These are phyloP conservation scores for Troglohyphantes excavatus DNA, from an alignment of 2,888 invertebrate species.

Conservation along the genomic window DNA sequence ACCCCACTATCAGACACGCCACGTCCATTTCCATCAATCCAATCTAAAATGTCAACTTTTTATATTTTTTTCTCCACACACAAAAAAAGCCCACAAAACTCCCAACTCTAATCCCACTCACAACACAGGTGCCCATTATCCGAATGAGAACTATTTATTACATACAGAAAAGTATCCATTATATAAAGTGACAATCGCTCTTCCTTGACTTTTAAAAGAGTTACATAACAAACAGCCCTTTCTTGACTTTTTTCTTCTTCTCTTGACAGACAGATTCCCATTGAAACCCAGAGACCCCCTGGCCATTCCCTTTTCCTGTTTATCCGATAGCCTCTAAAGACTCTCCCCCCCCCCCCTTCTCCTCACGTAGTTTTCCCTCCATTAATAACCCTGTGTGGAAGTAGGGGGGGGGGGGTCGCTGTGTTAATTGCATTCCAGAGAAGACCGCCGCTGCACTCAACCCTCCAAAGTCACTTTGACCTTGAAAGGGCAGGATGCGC, in stretches of 20 bases:
- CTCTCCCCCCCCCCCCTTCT: neutral
- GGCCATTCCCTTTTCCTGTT: slow-evolving; percentile 30
- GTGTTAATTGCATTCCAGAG: slow-evolving; percentile 59
- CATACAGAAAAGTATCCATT: neutral
- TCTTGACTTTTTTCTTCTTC: neutral
- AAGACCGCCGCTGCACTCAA: neutral
- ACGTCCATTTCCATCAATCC: neutral
- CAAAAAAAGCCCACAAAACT: neutral
- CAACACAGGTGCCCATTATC: slow-evolving; percentile 1
- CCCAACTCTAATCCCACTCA: too few species aligned
- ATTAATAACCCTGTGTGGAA: slow-evolving; percentile 27
- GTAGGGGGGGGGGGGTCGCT: slow-evolving; percentile 12
- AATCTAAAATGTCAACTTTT: neutral
- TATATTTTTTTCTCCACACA: neutral
- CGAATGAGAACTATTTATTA: neutral
- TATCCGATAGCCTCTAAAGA: too few species aligned
- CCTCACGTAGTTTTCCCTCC: neutral
- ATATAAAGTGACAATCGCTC: slow-evolving; percentile 1
- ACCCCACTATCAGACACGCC: too few species aligned
- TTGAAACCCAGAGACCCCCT: neutral
- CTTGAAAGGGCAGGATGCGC: slow-evolving; percentile 23
- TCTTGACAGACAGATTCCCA: neutral
- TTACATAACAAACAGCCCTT: neutral
- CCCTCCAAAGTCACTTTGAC: slow-evolving; percentile 47
- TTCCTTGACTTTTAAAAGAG: neutral